A percentile compares a stretch with the other conserved stretches of the same genome.
Evolutionary conservation across 2,797 vertebrate species (phyloP).

Genomic region (Trematomus bernacchii): DNA sequence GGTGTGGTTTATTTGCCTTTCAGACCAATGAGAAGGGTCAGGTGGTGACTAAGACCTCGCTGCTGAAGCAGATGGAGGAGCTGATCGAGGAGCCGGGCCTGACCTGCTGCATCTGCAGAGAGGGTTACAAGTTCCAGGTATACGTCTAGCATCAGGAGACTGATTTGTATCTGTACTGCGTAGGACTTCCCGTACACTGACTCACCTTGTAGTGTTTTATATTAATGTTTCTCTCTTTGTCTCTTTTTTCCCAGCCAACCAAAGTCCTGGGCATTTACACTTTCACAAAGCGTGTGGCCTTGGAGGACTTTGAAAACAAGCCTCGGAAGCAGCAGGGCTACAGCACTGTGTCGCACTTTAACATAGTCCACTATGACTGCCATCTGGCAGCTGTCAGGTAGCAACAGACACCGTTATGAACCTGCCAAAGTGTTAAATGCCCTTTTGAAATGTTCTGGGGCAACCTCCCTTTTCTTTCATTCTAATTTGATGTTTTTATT

Average conservation of each 20-base stretch:
- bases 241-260: slow-evolving; percentile 88
- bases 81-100: slow-evolving; percentile 97
- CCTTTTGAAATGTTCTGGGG: too few species aligned
- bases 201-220: not conserved
- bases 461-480: not conserved
- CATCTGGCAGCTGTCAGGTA: slow-evolving; percentile 99
- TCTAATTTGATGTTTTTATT: not conserved
- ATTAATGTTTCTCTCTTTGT: not conserved
- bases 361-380: slow-evolving; percentile 99
- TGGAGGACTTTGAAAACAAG: slow-evolving; percentile 98
- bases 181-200: not conserved
- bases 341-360: slow-evolving; percentile 99
- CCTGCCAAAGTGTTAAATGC: not conserved
- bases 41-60: slow-evolving; percentile 98
- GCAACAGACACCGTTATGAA: not conserved
- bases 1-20: slow-evolving; percentile 39
- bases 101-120: slow-evolving; percentile 98
- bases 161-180: not conserved
- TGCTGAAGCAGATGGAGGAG: slow-evolving; percentile 99
- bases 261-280: slow-evolving; percentile 99
- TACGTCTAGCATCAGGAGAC: not conserved
- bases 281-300: slow-evolving; percentile 95
- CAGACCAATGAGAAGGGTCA: slow-evolving; percentile 99
- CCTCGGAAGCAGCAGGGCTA: slow-evolving; percentile 98
- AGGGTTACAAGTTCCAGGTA: slow-evolving; percentile 99